A percentile compares a stretch with the other conserved stretches of the same genome.
These are phyloP conservation scores for Leptarthrus brevirostris DNA, from an alignment of 2,888 invertebrate species.

Conservation along the genomic window DNA sequence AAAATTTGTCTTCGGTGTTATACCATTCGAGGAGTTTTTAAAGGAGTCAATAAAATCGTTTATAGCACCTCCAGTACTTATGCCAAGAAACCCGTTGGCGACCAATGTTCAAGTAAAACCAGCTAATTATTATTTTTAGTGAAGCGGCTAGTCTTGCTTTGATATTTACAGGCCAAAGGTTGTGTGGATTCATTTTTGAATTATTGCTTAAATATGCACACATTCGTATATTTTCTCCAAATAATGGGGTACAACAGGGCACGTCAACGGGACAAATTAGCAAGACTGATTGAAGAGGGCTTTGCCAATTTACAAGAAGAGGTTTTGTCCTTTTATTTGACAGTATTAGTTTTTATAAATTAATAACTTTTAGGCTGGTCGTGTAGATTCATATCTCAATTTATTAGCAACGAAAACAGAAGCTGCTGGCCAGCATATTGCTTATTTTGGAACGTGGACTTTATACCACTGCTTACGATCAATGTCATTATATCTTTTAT, in stretches of 20 bases:
- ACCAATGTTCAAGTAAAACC: conserved; percentile 60
- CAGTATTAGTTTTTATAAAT: background rate
- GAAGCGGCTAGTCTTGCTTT: background rate
- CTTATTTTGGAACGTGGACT: conserved; percentile 95
- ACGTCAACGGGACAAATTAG: conserved; percentile 92
- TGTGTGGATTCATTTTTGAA: conserved; percentile 89
- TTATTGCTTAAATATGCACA: conserved; percentile 79
- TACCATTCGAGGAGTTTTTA: conserved; percentile 79
- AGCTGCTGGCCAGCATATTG: conserved; percentile 77
- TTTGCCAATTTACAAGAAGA: conserved; percentile 93
- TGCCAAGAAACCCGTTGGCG: conserved; percentile 75
- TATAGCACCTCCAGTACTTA: conserved; percentile 89
- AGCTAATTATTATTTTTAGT: background rate
- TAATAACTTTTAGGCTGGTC: conserved; percentile 77
- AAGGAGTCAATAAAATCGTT: conserved; percentile 88
- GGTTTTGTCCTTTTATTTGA: conserved; percentile 67
- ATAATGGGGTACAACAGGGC: conserved; percentile 96
- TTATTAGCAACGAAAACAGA: conserved; percentile 74
- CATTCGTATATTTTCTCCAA: conserved; percentile 87
- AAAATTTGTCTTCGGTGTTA: conserved; percentile 65
- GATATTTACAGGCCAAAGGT: conserved; percentile 80
- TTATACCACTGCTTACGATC: conserved; percentile 91
- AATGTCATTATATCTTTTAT: conserved; percentile 93
- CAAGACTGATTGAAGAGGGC: conserved; percentile 84
- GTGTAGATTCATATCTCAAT: conserved; percentile 87